phyloP scores from a whole-genome alignment of 2,888 invertebrate species.

The Aphelenchoides bicaudatus region DNA sequence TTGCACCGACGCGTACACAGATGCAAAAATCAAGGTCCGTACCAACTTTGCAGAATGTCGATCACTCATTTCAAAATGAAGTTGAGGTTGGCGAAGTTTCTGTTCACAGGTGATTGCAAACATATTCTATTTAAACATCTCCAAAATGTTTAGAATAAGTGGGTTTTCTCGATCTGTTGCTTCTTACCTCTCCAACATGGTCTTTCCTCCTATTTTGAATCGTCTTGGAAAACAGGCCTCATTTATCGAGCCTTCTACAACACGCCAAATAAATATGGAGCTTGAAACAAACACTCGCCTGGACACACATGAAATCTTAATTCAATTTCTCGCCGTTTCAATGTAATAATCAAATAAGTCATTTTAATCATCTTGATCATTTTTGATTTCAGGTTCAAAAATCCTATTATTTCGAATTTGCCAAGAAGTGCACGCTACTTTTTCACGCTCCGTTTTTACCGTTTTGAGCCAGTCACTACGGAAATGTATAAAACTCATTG shows the following conservation, averaged over 20 bases:
- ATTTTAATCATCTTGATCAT: slow-evolving; percentile 16
- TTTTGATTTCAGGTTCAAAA: slow-evolving; percentile 27
- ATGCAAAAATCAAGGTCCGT: slow-evolving; percentile 17
- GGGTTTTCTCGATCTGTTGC: slow-evolving; percentile 28
- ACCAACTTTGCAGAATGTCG: slow-evolving; percentile 1
- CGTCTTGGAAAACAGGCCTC: slow-evolving; percentile 24
- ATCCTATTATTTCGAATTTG: slow-evolving; percentile 11
- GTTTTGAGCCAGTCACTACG: slow-evolving; percentile 64
- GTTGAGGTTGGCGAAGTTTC: slow-evolving; percentile 10
- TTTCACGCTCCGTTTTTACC: slow-evolving; percentile 65
- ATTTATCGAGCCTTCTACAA: slow-evolving; percentile 56
- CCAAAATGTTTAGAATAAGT: slow-evolving; percentile 24
- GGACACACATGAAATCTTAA: slow-evolving; percentile 63
- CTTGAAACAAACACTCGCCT: slow-evolving; percentile 62
- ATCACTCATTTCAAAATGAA: not conserved
- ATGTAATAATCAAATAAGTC: slow-evolving; percentile 54
- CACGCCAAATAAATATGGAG: slow-evolving; percentile 61
- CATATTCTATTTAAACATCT: not conserved
- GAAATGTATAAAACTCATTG: slow-evolving; percentile 60
- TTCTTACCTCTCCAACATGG: slow-evolving; percentile 17
- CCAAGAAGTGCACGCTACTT: slow-evolving; percentile 44
- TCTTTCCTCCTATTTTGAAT: slow-evolving; percentile 29
- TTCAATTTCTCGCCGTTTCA: slow-evolving; percentile 64
- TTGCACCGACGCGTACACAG: not conserved
- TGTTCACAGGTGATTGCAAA: slow-evolving; percentile 4